Conservation (phyloP, 2,797 vertebrate species). For the Lepilemur septentrionalis region DNA sequence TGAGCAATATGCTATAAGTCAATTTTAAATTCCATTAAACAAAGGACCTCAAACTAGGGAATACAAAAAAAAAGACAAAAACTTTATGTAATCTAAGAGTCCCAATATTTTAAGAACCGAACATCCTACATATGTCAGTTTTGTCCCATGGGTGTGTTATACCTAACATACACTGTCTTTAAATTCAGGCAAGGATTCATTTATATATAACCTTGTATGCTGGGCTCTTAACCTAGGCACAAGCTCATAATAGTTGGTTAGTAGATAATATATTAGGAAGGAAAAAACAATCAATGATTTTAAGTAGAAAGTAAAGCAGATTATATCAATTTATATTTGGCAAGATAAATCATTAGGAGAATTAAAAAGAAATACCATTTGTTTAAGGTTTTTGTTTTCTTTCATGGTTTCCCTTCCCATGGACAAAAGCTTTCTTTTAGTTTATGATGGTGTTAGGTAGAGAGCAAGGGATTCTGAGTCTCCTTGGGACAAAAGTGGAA, state of each 20-base stretch:
- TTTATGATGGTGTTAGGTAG: neutral
- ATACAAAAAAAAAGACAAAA: neutral
- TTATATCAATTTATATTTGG: neutral
- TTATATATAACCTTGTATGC: neutral
- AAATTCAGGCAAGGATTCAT: neutral
- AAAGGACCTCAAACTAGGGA: neutral
- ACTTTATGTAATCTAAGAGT: neutral
- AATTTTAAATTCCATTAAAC: neutral
- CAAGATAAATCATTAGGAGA: neutral
- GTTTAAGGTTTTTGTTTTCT: neutral
- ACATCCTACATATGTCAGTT: neutral
- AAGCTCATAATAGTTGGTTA: neutral
- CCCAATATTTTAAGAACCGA: neutral
- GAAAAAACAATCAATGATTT: neutral
- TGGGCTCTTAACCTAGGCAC: neutral
- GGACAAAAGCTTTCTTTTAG: neutral
- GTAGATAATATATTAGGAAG: neutral
- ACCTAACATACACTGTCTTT: neutral
- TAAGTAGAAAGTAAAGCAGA: neutral
- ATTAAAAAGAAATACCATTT: neutral
- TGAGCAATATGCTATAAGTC: neutral
- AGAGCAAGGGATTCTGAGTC: too few species aligned
- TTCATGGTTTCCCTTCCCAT: neutral
- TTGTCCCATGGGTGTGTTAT: neutral
- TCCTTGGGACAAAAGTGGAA: too few species aligned